A percentile compares a stretch with the other conserved stretches of the same genome.
Evolutionary conservation across 2,888 invertebrate genomes (phyloP).

Genomic region (Troides oblongomaculatus): DNA sequence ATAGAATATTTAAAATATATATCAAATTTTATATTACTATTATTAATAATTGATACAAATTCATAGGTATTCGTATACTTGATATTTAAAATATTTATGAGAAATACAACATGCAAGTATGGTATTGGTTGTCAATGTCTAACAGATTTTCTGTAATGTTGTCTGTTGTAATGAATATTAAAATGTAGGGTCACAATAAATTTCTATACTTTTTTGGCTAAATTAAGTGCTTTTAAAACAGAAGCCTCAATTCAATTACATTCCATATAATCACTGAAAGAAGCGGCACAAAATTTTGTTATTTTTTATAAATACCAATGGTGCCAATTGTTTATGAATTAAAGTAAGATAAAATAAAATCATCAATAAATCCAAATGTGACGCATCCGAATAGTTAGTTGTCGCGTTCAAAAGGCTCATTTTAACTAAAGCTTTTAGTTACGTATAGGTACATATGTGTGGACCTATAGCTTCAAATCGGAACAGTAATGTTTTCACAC

Average conservation of each 20-base stretch:
- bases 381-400: not conserved
- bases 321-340: conserved; percentile 33
- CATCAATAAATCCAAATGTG: conserved; percentile 7
- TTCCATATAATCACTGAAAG: not conserved
- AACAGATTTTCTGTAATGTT: not conserved
- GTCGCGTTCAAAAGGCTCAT: not conserved
- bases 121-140: not conserved
- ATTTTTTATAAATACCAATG: conserved; percentile 31
- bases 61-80: not conserved
- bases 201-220: not conserved
- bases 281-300: conserved; percentile 31
- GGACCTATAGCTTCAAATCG: not conserved
- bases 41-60: not conserved
- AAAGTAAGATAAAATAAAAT: conserved; percentile 18
- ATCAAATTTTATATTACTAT: not conserved
- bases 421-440: not conserved
- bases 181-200: not conserved
- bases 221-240: not conserved
- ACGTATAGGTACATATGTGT: not conserved
- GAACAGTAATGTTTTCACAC: too few relatives aligned
- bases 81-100: not conserved
- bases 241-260: not conserved
- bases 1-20: not conserved
- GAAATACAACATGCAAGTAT: not conserved
- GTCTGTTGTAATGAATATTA: not conserved